These are phyloP conservation scores for Drosophila testacea DNA, from an alignment of 2,888 invertebrate species.

Conservation along the genomic window DNA sequence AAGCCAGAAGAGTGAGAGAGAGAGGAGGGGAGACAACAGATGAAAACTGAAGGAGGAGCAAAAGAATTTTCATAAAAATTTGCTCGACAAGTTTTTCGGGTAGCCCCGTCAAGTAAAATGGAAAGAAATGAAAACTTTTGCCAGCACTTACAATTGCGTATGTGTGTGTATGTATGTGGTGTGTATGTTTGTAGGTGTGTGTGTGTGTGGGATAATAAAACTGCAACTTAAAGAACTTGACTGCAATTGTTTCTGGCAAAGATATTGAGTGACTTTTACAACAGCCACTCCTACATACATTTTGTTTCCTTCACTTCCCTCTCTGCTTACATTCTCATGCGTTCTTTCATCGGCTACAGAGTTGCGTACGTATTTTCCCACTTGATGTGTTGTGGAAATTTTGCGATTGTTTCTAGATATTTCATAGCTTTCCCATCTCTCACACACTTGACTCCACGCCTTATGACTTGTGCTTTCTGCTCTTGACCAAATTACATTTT, in stretches of 20 bases:
- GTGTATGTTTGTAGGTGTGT: conserved; percentile 8
- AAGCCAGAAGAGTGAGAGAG: not conserved
- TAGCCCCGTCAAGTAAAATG: conserved; percentile 56
- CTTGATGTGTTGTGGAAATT: conserved; percentile 34
- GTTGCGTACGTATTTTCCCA: conserved; percentile 50
- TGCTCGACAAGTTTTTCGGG: conserved; percentile 72
- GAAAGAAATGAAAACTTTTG: conserved; percentile 73
- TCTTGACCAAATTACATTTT: conserved; percentile 69
- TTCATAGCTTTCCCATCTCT: conserved; percentile 47
- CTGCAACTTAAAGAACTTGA: conserved; percentile 80
- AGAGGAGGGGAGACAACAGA: conserved; percentile 3
- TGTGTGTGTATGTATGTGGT: conserved; percentile 11
- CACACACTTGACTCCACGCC: conserved; percentile 22
- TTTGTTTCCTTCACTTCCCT: not conserved
- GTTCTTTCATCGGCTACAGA: conserved; percentile 44
- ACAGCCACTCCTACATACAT: conserved; percentile 37
- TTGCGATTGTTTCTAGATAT: conserved; percentile 70
- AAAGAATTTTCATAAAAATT: conserved; percentile 79
- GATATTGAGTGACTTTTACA: conserved; percentile 80
- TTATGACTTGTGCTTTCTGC: conserved; percentile 73
- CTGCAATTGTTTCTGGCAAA: conserved; percentile 78
- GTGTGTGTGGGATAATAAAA: conserved; percentile 69
- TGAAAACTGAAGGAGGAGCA: conserved; percentile 37
- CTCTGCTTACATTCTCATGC: conserved; percentile 39
- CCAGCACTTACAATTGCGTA: conserved; percentile 40